A percentile compares a stretch with the other conserved stretches of the same genome.
These are phyloP conservation scores for Eristalis tenax DNA, from an alignment of 2,888 invertebrate genomes.

Conservation along the genomic window DNA sequence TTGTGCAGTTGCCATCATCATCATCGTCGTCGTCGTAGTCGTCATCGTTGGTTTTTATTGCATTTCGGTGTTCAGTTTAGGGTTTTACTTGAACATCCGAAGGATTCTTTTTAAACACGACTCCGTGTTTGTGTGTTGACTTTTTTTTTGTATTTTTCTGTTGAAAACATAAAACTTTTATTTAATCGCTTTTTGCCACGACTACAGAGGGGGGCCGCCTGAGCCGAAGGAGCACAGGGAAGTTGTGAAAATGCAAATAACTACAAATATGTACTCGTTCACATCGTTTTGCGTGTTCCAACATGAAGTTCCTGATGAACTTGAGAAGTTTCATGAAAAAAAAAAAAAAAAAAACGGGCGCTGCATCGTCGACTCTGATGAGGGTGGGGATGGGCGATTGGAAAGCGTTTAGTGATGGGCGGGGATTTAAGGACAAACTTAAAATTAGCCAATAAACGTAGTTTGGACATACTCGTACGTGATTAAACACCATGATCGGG, in stretches of 20 bases:
- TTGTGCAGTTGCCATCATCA: background rate
- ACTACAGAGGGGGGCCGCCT: background rate
- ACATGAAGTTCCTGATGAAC: background rate
- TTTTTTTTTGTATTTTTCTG: conserved; percentile 2
- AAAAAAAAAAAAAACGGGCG: background rate
- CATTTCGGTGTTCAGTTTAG: conserved; percentile 54
- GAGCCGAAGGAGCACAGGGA: background rate
- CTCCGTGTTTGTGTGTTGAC: conserved; percentile 16
- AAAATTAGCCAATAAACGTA: too few relatives aligned
- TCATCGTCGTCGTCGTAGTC: conserved; percentile 18
- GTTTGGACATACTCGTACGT: too few relatives aligned
- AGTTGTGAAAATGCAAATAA: background rate
- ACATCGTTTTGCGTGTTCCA: background rate
- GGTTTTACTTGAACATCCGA: conserved; percentile 32
- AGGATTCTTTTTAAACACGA: conserved; percentile 26
- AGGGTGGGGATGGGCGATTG: background rate
- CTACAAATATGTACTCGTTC: background rate
- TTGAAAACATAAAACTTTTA: conserved; percentile 57
- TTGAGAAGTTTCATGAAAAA: background rate
- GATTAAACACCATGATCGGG: too few relatives aligned
- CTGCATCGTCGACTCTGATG: background rate
- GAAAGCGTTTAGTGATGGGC: background rate
- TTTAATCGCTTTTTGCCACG: conserved; percentile 29
- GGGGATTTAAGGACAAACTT: too few relatives aligned
- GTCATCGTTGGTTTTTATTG: conserved; percentile 22